Percentiles rank a stretch among this genome's conserved stretches.
These are phyloP conservation scores for Sclerodermus sp. DNA, from an alignment of 2,888 invertebrate species.

Conservation along the genomic window DNA sequence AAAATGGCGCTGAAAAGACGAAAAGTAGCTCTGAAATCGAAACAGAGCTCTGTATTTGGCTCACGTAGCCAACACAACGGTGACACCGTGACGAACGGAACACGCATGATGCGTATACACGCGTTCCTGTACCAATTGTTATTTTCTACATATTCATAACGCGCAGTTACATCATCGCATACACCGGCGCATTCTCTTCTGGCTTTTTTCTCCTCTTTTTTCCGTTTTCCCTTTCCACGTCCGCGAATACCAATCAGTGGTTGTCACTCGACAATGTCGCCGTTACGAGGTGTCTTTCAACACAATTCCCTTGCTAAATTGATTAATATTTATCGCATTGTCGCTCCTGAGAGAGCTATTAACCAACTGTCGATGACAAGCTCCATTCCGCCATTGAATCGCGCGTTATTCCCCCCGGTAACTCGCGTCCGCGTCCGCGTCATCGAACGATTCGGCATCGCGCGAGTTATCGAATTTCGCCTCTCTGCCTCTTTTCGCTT, in stretches of 20 bases:
- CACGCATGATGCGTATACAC: slow-evolving; percentile 22
- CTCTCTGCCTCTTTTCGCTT: too few relatives aligned
- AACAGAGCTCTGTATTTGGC: background rate
- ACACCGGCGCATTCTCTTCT: slow-evolving; percentile 10
- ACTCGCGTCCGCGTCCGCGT: too few relatives aligned
- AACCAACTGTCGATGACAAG: too few relatives aligned
- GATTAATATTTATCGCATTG: too few relatives aligned
- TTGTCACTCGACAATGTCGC: slow-evolving; percentile 21
- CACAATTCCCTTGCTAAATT: too few relatives aligned
- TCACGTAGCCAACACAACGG: slow-evolving; percentile 24
- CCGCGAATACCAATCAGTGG: slow-evolving; percentile 21
- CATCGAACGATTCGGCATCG: too few relatives aligned
- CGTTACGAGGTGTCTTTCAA: background rate
- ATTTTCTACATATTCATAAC: slow-evolving; percentile 53
- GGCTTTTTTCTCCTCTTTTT: slow-evolving; percentile 18
- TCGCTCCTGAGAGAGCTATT: too few relatives aligned
- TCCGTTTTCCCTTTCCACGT: slow-evolving; percentile 23
- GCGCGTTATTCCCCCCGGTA: too few relatives aligned
- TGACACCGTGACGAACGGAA: slow-evolving; percentile 37
- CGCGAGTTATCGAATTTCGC: too few relatives aligned
- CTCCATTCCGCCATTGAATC: too few relatives aligned
- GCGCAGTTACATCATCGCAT: slow-evolving; percentile 39
- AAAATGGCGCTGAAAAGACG: too few relatives aligned
- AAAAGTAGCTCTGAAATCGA: too few relatives aligned
- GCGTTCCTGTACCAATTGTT: slow-evolving; percentile 38